Base-by-base conservation (phyloP, 2,113 vertebrate genomes). In the Clarias macrocephalus region DNA sequence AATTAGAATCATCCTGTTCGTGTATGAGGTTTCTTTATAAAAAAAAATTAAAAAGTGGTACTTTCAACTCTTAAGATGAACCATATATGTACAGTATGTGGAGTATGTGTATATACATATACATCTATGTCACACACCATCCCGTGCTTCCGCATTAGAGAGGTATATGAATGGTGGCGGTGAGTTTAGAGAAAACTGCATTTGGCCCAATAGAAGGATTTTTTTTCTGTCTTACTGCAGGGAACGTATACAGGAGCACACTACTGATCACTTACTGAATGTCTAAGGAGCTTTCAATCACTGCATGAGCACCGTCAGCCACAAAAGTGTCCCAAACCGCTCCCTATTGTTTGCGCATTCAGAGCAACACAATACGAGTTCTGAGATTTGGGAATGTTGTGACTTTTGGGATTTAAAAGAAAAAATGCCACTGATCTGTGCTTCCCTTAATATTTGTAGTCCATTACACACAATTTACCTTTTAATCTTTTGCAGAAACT, bases 211-310 rank as follows among this genome's bases (percentile, higher is more conserved):
- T n/a, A 28, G 52, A 66, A 83, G 25, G 37, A 16, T 37, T 66
- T 77, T 42, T 87, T 73, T 56, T 57, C 18, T 7, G 11, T 25
- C 5, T 59, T 81, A 28, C 54, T 60, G 30, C 77, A 80, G 59
- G 72, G 25, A 63, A 77, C 65, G 37, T 66, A 30, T 54, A 59
- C 48, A 30, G 37, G 13, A 33, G 28, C 12, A 11, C 63, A 59
- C 42, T 30, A 66, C 65, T 82, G 33, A 83, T 10, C 37, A 65
- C 19, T 52, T 30, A 68, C 82, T 76, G 86, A 87, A 89, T 88
- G 86, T 85, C 56, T 82, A 42, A 4, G 12, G 16, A 66, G 72
- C 79, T 72, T 87, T 83, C 63, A 79, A 79, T 56, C 16, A 28
- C 16, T 52, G 59, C 30, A 82, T 37, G 12, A 52, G 76, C 4